Percentiles rank a stretch among this genome's conserved stretches.
Evolutionary conservation across 2,797 vertebrate genomes (phyloP).

Genomic region (Ptychobarbus kaznakovi): DNA sequence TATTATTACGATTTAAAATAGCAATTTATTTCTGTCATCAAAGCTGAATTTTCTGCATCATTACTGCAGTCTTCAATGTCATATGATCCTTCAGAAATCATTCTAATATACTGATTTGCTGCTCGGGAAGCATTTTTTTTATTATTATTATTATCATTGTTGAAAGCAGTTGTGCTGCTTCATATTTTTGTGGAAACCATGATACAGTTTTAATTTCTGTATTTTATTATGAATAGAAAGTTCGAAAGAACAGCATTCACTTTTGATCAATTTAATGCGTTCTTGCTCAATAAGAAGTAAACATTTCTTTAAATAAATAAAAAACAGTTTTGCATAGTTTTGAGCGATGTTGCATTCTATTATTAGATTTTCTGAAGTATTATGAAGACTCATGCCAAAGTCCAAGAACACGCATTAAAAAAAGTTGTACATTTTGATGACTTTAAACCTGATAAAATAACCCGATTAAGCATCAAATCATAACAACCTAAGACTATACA

Average conservation of each 20-base stretch:
- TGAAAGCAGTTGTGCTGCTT: neutral
- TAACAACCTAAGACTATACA: neutral
- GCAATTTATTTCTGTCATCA: neutral
- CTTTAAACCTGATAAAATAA: neutral
- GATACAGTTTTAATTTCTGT: neutral
- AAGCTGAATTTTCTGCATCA: neutral
- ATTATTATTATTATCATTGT: too few relatives aligned
- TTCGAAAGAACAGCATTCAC: neutral
- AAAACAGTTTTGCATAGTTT: neutral
- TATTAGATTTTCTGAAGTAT: neutral
- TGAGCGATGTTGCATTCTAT: neutral
- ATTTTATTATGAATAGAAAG: neutral
- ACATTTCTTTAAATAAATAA: neutral
- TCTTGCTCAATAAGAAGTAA: neutral
- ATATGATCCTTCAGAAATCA: neutral
- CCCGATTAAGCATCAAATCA: neutral
- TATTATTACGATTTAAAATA: neutral
- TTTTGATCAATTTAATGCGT: neutral
- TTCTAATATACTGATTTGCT: neutral
- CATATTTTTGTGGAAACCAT: neutral
- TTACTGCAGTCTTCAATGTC: neutral
- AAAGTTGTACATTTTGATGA: neutral
- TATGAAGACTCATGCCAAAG: neutral
- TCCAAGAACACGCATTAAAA: neutral
- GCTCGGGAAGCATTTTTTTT: too few relatives aligned